phyloP scores from a whole-genome alignment of 1,140 invertebrate species.

The Tribolium madens region DNA sequence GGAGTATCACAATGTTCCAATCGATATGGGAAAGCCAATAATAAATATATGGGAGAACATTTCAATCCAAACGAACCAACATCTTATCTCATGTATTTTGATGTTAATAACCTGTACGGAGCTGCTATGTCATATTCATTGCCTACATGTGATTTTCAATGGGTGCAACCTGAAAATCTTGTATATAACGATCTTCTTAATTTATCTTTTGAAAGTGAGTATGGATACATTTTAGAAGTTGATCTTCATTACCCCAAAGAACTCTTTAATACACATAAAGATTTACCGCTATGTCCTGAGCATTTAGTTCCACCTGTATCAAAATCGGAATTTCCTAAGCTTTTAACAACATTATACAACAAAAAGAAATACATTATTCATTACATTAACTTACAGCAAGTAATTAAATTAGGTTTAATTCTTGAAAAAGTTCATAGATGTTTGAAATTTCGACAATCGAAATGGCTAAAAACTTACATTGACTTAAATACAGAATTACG shows the following conservation, averaged over 20 bases:
- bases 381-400: conserved; percentile 17
- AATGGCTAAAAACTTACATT: conserved; percentile 46
- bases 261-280: conserved; percentile 58
- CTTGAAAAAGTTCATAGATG: conserved; percentile 44
- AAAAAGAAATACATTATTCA: conserved; percentile 43
- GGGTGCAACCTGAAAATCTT: conserved; percentile 54
- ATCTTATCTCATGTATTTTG: conserved; percentile 63
- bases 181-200: conserved; percentile 61
- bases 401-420: conserved; percentile 6
- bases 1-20: conserved; percentile 50
- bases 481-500: conserved; percentile 36
- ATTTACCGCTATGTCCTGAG: conserved; percentile 65
- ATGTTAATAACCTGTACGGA: conserved; percentile 71
- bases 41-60: conserved; percentile 44
- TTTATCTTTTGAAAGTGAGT: conserved; percentile 60
- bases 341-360: conserved; percentile 60
- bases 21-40: conserved; percentile 47
- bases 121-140: conserved; percentile 66
- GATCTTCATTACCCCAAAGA: conserved; percentile 61
- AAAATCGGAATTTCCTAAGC: conserved; percentile 52
- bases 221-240: conserved; percentile 69
- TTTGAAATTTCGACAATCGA: conserved; percentile 42
- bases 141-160: conserved; percentile 66
- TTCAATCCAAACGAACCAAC: conserved; percentile 36
- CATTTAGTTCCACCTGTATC: conserved; percentile 46